Base-by-base conservation (phyloP, 2,113 vertebrate genomes). In the Tachysurus vachellii region DNA sequence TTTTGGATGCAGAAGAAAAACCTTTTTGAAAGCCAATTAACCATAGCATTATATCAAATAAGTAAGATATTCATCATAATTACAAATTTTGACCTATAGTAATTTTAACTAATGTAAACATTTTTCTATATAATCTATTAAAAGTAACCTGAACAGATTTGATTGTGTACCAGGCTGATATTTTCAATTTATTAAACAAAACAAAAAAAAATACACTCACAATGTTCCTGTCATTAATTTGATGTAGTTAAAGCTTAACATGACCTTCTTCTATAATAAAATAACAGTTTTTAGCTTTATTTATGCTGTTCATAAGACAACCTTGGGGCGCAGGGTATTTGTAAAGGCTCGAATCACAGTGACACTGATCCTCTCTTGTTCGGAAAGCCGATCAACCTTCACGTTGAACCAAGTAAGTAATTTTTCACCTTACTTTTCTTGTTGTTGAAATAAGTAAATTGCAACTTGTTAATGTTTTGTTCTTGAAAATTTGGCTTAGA, bases 401-500 rank as follows among this genome's bases (percentile, higher is more conserved):
- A 3, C 1, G 87, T 90, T 17, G 0, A 47, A 59, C 91, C 89
- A 90, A 90, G 89, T 91, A 89, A 88, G 88, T 89, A 14, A 2
- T 62, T 88, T 84, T 83, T 83, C 57, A 61, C 31, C 17, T 86
- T 75, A 13, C 31, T 31, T 80, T 85, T 79, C 31, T 62, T 50
- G 2, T 66, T 50, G n/a, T 42, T 26, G 16, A 53, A 64, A 4
- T 44, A 11, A 4, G 7, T 73, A 71, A 61, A 21, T 26, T 83
- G 31, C 16, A 19, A 5, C 4, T 36, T 59, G 17, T n/a, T 70
- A 23, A 57, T 81, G 44, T 21, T 9, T 4, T 23, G 28, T 73
- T 0, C 4, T 31, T 36, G 59, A 21, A 28, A 73, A 47, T 53
- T 64, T 68, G 44, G 61, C 10, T 86, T 17, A 36, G 76, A 26